Conservation (phyloP, 2,797 vertebrate genomes). For the Epinephelus coioides region DNA sequence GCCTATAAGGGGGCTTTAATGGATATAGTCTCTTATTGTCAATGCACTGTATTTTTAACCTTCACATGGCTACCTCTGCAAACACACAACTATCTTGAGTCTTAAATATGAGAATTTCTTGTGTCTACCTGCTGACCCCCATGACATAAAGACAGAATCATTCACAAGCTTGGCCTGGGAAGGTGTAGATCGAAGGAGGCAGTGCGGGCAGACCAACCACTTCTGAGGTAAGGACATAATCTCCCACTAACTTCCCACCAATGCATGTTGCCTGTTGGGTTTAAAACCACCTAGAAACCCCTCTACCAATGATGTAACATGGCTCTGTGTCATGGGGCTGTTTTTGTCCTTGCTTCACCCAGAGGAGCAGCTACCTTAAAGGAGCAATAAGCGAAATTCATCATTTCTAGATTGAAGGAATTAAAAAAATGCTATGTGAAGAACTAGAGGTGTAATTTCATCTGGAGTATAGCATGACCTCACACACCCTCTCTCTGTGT, state of each 20-base stretch:
- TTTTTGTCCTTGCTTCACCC: background rate
- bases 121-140: too few relatives aligned
- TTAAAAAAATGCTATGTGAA: too few relatives aligned
- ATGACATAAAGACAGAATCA: background rate
- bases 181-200: too few relatives aligned
- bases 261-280: background rate
- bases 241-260: background rate
- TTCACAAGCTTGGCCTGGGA: background rate
- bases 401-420: too few relatives aligned
- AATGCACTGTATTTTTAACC: too few relatives aligned
- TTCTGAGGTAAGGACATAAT: background rate
- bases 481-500: too few relatives aligned
- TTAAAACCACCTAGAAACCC: background rate
- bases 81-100: too few relatives aligned
- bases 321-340: background rate
- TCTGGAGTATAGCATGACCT: too few relatives aligned
- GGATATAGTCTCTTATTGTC: background rate
- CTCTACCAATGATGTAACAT: background rate
- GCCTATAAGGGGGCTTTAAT: too few relatives aligned
- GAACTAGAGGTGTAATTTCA: too few relatives aligned
- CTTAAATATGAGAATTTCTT: background rate
- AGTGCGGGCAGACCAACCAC: background rate
- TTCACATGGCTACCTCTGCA: too few relatives aligned
- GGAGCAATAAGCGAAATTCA: too few relatives aligned
- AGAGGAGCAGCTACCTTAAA: background rate